Evolutionary conservation across 2,797 vertebrate species (phyloP), one percentile per base, ranked within the genome.

Genomic region (Brotogeris chrysoptera): DNA sequence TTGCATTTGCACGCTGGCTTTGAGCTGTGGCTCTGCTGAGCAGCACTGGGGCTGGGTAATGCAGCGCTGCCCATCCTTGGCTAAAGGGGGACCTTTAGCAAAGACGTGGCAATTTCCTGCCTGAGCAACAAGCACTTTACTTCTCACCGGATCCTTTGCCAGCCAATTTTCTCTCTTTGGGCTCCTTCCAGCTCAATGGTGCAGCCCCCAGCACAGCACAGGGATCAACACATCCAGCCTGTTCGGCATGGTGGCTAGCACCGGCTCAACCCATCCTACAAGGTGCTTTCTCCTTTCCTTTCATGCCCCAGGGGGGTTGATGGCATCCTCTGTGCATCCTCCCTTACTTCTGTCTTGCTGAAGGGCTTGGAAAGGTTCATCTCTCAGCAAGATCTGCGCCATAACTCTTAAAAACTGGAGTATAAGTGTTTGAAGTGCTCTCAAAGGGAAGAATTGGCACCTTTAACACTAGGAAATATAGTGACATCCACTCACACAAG

Each of bases 81-180:
- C 25, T 1, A 0, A 0, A 84, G 30, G 41, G 50, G 47, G 12
- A 38, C 38, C n/a, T 61, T 34, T 6, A 43, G 52, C 73, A 65
- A 76, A 55, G 41, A 44, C 49, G 30, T 1, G 1, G 44, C 47
- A 38, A 65, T 92, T 64, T 82, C 86, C 94, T 93, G 78, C 76
- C 69, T 6, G 16, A 92, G 79, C 84, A 74, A 64, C 84, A 64
- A 88, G 79, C 79, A 0, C 86, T 91, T 73, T 30, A 11, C 80
- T 71, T 47, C 88, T 89, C 3, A 0, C 64, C 0, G 1, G 23
- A 52, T 71, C 70, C 59, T 59, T 47, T 88, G 89, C 82, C 92
- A 91, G 90, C 25, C 71, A 73, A 19, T 94, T 94, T 89, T 78
- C 78, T 74, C 52, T 73, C 36, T 16, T 88, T 93, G 92, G 68